Conservation (phyloP, 2,113 vertebrate species). For the Passer montanus region DNA sequence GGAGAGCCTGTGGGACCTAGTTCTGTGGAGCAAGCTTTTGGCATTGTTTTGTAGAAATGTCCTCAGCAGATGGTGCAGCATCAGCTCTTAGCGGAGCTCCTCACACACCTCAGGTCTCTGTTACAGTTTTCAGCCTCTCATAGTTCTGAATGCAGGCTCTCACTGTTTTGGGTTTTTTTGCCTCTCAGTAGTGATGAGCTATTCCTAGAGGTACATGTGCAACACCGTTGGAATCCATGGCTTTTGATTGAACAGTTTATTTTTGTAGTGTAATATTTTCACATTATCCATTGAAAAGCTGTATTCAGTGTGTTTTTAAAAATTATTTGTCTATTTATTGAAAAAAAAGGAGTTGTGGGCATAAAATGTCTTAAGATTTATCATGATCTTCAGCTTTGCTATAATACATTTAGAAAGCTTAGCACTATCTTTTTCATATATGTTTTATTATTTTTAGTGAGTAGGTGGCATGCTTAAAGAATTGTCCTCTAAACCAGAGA, state of each 20-base stretch:
- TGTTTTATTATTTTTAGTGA: neutral
- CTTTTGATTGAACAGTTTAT: neutral
- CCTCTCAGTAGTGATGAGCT: neutral
- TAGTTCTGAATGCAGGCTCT: neutral
- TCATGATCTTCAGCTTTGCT: neutral
- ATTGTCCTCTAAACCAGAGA: neutral
- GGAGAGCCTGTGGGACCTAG: neutral
- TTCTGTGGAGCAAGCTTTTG: neutral
- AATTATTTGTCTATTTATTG: neutral
- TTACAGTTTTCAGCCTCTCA: neutral
- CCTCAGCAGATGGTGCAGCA: neutral
- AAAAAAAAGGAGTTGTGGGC: neutral
- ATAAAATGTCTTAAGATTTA: neutral
- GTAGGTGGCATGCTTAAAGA: neutral
- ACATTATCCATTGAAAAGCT: neutral
- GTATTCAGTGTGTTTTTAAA: neutral
- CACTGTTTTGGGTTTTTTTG: neutral
- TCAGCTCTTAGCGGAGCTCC: neutral
- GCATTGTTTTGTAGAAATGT: neutral
- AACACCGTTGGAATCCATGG: neutral
- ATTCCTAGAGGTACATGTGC: neutral
- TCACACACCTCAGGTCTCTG: neutral
- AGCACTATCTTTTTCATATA: neutral
- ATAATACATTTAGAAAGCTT: neutral
- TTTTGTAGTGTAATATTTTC: neutral